These are phyloP conservation scores for Mesorhabditis sp. DNA, from an alignment of 2,888 invertebrate species.

Conservation along the genomic window DNA sequence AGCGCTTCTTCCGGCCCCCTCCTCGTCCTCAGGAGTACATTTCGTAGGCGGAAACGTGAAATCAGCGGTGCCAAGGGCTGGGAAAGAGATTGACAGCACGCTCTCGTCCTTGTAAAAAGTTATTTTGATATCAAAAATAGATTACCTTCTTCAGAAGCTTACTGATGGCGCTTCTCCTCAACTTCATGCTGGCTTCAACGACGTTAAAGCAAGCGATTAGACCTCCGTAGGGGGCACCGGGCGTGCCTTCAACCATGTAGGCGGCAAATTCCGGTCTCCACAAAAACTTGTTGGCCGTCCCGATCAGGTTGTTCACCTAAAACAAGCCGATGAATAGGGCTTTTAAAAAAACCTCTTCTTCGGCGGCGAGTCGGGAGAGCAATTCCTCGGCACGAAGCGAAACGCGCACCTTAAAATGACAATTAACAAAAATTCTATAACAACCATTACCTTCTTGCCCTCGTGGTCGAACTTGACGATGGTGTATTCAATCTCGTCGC, in stretches of 20 bases:
- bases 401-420: constrained; percentile 65
- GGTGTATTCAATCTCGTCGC: constrained; percentile 96
- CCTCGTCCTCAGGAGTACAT: constrained; percentile 71
- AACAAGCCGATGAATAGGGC: background rate
- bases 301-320: constrained; percentile 47
- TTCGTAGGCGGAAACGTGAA: constrained; percentile 76
- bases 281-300: constrained; percentile 61
- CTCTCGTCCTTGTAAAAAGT: constrained; percentile 68
- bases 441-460: constrained; percentile 64
- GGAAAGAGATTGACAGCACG: constrained; percentile 84
- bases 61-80: constrained; percentile 81
- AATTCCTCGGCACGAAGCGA: constrained; percentile 80
- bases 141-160: constrained; percentile 42
- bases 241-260: constrained; percentile 97
- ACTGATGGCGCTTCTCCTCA: constrained; percentile 70
- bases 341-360: constrained; percentile 37
- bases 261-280: constrained; percentile 98
- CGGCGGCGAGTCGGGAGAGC: constrained; percentile 72
- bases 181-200: constrained; percentile 94
- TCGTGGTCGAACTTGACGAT: constrained; percentile 88
- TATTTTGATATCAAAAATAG: background rate
- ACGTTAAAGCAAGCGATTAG: constrained; percentile 91
- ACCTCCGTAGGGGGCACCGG: constrained; percentile 67
- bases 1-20: constrained; percentile 73
- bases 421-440: background rate